Evolutionary conservation across 2,888 invertebrate genomes (phyloP), one percentile per base, ranked within the genome.

Genomic region (Conomelus anceps): DNA sequence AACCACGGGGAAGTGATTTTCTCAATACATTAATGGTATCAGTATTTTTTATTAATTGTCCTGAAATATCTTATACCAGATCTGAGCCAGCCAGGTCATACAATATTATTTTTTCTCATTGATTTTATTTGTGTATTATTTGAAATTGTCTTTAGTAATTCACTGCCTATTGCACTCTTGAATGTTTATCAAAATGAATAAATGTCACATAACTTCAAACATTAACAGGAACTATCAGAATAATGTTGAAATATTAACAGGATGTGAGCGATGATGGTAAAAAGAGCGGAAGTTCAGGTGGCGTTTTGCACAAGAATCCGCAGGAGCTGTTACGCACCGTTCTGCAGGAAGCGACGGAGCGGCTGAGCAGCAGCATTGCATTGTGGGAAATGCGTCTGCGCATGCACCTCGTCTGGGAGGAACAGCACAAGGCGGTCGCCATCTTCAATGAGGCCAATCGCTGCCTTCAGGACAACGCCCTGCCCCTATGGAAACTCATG

Each of bases 351-450:
- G 95, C 94, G 0, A 94, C 94, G 9, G 93, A 94, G 88, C 92
- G 92, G 22, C 92, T 94, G 89, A 93, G 94, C 0, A 92, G 93
- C 7, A 94, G 94, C 86, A 92, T 93, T 22, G 93, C 93, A 91
- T 92, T 95, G 22, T 95, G 95, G 94, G 94, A 94, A 91, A 92
- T 94, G 1, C 93, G 94, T 90, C 91, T 95, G 29, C 93, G 93
- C 87, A 41, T 89, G 3, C 93, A 94, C 90, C 93, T 95, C 11
- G 92, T 93, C 0, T 92, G 92, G 23, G 93, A 93, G 84, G 92
- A 94, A 87, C 94, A 94, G 90, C 92, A 93, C 20, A 93, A 93
- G 90, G 93, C 94, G 0, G 92, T 92, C 6, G 92, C 93, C 91
- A 92, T 93, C 29, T 94, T 94, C 90, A 92, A 92, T 20, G 93